Conservation (phyloP, 92 coral and sea anemone species). For the Paramuricea clavata region DNA sequence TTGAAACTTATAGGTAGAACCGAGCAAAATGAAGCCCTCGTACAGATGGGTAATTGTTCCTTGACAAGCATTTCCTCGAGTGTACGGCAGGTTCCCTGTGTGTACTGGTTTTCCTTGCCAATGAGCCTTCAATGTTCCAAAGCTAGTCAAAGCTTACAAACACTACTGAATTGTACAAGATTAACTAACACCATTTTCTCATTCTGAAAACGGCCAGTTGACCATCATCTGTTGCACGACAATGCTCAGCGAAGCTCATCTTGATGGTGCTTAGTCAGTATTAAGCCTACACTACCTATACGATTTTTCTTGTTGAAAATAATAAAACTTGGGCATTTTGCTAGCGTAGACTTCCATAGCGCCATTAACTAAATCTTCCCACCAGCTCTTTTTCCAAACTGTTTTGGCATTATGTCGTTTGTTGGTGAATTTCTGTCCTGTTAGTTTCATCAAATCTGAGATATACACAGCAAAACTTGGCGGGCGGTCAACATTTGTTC, state of each 20-base stretch:
- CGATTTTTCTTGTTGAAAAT: not conserved
- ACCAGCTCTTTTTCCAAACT: not conserved
- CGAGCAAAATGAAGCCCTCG: no score
- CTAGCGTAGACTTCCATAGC: conserved; percentile 27
- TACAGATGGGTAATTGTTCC: no score
- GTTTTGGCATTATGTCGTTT: conserved; percentile 5
- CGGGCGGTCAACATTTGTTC: conserved; percentile 7
- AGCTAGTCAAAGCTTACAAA: no score
- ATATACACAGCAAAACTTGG: conserved; percentile 27
- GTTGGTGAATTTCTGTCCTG: not conserved
- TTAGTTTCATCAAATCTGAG: conserved; percentile 18
- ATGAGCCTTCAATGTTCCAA: no score
- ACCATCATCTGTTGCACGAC: no score
- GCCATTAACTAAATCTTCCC: conserved; percentile 18
- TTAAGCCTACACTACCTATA: not conserved
- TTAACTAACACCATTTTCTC: not conserved
- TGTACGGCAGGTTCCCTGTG: no score
- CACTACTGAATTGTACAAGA: not conserved
- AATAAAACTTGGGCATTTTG: conserved; percentile 18
- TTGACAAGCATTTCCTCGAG: no score
- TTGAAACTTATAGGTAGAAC: no score
- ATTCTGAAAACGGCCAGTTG: no score
- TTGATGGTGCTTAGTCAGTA: not conserved
- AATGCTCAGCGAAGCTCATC: no score
- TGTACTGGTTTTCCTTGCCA: no score